phyloP scores from a whole-genome alignment of 2,888 invertebrate genomes.

The Torymus texanus region DNA sequence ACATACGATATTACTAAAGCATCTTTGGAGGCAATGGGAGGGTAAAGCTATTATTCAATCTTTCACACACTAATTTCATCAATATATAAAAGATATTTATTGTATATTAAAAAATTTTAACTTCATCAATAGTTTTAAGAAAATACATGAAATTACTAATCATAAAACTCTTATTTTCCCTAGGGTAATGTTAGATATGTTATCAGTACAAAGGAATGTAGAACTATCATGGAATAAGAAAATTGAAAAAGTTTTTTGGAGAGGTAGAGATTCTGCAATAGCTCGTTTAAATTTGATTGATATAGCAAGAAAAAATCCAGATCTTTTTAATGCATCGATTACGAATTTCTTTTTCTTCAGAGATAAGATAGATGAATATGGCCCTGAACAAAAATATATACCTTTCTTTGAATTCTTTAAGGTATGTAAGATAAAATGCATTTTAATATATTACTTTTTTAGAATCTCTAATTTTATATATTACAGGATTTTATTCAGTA shows the following conservation, averaged over 20 bases:
- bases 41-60: slow-evolving; percentile 76
- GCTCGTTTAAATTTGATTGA: slow-evolving; percentile 89
- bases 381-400: slow-evolving; percentile 88
- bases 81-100: too few relatives aligned
- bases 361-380: slow-evolving; percentile 88
- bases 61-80: too few relatives aligned
- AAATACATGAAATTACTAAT: too few relatives aligned
- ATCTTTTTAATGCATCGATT: slow-evolving; percentile 91
- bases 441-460: slow-evolving; percentile 15
- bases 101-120: too few relatives aligned
- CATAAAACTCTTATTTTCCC: not conserved
- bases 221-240: slow-evolving; percentile 85
- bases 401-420: slow-evolving; percentile 96
- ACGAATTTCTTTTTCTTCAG: slow-evolving; percentile 98
- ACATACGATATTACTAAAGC: slow-evolving; percentile 97
- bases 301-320: slow-evolving; percentile 84
- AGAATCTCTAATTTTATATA: not conserved
- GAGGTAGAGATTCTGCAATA: slow-evolving; percentile 93
- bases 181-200: slow-evolving; percentile 91
- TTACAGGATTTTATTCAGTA: not conserved
- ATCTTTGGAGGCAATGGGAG: slow-evolving; percentile 93
- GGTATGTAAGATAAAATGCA: slow-evolving; percentile 78
- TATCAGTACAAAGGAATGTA: slow-evolving; percentile 91
- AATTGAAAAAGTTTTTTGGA: slow-evolving; percentile 88
- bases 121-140: too few relatives aligned